Evolutionary conservation across 30 jellyfish, hydroid and myxozoan species (phyloP).

Genomic region (Aurelia coerulea): DNA sequence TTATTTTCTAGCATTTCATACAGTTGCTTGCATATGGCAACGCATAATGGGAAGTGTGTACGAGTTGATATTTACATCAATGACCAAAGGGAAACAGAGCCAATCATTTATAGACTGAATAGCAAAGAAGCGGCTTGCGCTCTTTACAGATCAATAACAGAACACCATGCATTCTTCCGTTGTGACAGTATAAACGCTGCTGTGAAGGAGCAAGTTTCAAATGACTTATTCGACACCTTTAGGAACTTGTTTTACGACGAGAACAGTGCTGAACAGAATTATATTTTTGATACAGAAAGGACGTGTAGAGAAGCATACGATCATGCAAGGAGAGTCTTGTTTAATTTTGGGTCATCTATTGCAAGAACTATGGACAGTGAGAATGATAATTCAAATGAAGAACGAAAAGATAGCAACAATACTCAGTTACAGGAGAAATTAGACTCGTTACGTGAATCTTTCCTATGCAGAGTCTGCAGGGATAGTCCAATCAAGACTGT

Average conservation of each 20-base stretch:
- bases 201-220: constrained; percentile 93
- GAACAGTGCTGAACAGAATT: constrained; percentile 78
- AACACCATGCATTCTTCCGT: constrained; percentile 96
- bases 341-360: constrained; percentile 89
- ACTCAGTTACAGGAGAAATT: constrained; percentile 62
- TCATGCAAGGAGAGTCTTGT: constrained; percentile 93
- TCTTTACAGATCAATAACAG: constrained; percentile 91
- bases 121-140: constrained; percentile 98
- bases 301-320: constrained; percentile 98
- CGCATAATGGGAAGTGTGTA: constrained; percentile 94
- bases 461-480: constrained; percentile 83
- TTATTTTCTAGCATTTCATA: constrained; percentile 80
- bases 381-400: neutral
- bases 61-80: constrained; percentile 62
- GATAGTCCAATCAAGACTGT: constrained; percentile 84
- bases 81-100: constrained; percentile 82
- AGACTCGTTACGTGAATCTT: constrained; percentile 66
- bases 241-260: constrained; percentile 83
- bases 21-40: constrained; percentile 91
- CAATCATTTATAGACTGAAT: constrained; percentile 69
- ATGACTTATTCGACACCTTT: constrained; percentile 88
- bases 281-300: constrained; percentile 95
- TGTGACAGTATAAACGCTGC: constrained; percentile 96
- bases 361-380: constrained; percentile 50
- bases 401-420: constrained; percentile 9